Conservation (phyloP, 2,888 invertebrate genomes). For the Thyatira batis region DNA sequence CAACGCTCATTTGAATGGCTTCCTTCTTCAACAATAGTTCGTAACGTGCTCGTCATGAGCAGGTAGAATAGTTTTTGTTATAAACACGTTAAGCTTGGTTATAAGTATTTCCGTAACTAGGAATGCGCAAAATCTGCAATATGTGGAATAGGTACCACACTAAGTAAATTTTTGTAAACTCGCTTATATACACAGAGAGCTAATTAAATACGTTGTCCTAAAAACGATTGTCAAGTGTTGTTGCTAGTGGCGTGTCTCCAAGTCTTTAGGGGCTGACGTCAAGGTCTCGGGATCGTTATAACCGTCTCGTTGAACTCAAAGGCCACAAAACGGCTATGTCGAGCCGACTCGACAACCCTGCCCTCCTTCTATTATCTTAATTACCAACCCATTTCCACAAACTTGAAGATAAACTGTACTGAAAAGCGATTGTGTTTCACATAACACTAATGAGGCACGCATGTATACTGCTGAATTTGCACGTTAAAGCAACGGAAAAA, state of each 20-base stretch:
- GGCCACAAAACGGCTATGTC: slow-evolving; percentile 28
- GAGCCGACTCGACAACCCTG: slow-evolving; percentile 60
- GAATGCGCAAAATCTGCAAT: neutral
- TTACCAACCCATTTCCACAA: slow-evolving; percentile 40
- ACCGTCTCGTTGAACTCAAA: slow-evolving; percentile 40
- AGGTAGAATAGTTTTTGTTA: slow-evolving; percentile 62
- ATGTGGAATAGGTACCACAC: no score
- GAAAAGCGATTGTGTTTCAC: neutral
- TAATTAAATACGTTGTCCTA: neutral
- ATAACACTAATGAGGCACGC: neutral
- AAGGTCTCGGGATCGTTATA: slow-evolving; percentile 52
- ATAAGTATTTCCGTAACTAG: neutral
- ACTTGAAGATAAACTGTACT: slow-evolving; percentile 13
- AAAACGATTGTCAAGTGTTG: slow-evolving; percentile 16
- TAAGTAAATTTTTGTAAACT: neutral
- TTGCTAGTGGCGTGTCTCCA: slow-evolving; percentile 48
- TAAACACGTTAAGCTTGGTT: neutral
- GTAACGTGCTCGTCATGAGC: slow-evolving; percentile 50
- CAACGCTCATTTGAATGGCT: slow-evolving; percentile 67
- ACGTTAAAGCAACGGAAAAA: no score
- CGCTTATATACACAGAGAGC: neutral
- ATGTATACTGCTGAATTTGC: neutral
- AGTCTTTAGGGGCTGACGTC: slow-evolving; percentile 30
- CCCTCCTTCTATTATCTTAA: slow-evolving; percentile 58
- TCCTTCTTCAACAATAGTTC: slow-evolving; percentile 64